Evolutionary conservation across 92 coral and sea anemone species (phyloP), one percentile per base, ranked within the genome.

Genomic region (Palythoa caribaeorum): DNA sequence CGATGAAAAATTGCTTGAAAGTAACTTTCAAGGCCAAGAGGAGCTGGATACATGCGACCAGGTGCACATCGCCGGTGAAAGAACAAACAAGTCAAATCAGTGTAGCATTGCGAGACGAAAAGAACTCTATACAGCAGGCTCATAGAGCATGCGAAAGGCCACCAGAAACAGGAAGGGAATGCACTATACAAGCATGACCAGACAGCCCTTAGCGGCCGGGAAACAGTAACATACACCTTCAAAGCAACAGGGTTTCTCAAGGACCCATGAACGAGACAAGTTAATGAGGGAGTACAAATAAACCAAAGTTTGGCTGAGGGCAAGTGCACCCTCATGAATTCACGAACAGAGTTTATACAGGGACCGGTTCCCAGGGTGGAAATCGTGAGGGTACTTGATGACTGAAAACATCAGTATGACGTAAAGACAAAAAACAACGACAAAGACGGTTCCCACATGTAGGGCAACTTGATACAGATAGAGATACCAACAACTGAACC

Each of bases 101-200:
- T 71, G 20, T 36, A 71, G 47, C 75, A 71, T 36, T 2, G 40
- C 3, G 75, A 71, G 38, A 71, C 75, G 38, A 47, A 47, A 36
- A 28, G 75, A 37, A 36, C 75, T 6, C 75, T 71, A 11, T 71
- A 71, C 1, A 71, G 9, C 75, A 47, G 75, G 38, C 75, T 71
- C 35, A 71, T 16, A 71, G 75, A 71, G 35, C 40, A 71, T 37
- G 35, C 38, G 16, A 71, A 28, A 12, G 75, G 75, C 20, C 75
- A 71, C 75, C 75, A 71, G 47, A 71, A 71, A 71, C 75, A 71
- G 47, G 47, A 70, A 28, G 75, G 75, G 35, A 71, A 71, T 47
- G 47, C 40, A 1, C 75, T 71, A 6, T 37, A 28, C 16, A 71
- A 71, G 20, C 50, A 71, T 71, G 75, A 71, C 6, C 75, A 71